Conservation (phyloP, 2,113 vertebrate genomes). For the Nipponia nippon region DNA sequence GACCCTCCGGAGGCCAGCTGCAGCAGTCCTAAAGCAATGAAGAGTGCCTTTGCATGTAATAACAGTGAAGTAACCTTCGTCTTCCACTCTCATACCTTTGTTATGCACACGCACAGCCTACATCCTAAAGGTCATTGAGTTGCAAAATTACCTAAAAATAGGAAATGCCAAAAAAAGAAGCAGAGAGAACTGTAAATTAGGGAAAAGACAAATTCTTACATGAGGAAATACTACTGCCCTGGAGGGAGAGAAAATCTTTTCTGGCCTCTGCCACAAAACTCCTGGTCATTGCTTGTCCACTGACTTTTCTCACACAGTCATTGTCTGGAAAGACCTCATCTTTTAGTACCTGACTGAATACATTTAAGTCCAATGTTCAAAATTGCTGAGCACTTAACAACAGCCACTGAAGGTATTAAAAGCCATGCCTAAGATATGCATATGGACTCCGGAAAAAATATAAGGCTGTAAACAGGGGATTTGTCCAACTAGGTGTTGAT, state of each 20-base stretch:
- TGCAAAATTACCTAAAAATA: not conserved
- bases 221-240: not conserved
- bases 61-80: not conserved
- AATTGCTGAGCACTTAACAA: not conserved
- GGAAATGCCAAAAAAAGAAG: not conserved
- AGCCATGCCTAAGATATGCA: not conserved
- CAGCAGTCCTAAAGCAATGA: not conserved
- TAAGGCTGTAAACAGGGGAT: not conserved
- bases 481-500: not conserved
- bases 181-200: not conserved
- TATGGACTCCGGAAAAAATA: not conserved
- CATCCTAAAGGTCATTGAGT: not conserved
- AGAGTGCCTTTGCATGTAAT: not conserved
- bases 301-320: not conserved
- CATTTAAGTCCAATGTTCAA: not conserved
- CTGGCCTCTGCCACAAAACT: not conserved
- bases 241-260: not conserved
- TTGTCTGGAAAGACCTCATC: not conserved
- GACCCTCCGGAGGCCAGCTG: rapidly evolving
- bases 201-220: not conserved
- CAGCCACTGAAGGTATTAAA: not conserved
- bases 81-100: not conserved
- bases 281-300: not conserved
- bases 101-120: rapidly evolving
- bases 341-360: not conserved